Evolutionary conservation across 2,113 vertebrate species (phyloP), one percentile per base, ranked within the genome.

Genomic region (Equus quagga): DNA sequence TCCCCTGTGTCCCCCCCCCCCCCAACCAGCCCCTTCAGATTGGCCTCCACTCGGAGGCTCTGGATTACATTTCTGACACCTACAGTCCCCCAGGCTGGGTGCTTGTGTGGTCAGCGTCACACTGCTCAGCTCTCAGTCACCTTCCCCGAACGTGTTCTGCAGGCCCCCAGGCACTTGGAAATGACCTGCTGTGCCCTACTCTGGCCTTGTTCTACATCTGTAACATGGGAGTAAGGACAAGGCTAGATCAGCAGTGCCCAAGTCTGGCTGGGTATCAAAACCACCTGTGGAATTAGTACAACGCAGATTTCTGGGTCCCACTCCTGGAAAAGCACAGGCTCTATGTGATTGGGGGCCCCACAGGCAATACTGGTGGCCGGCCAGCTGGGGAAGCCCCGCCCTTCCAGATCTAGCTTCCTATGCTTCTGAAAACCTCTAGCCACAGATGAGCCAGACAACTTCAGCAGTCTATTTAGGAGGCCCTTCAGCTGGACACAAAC

Each of bases 261-360:
- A 2, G 62, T 82, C 19, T 21, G 14, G 46, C 31, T 81, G 18
- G 23, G 17, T n/a, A 70, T 62, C 81, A 51, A 17, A 54, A 23
- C 81, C 70, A 64, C 64, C 51, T 64, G 2, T 19, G 60, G 64
- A 64, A 18, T 8, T 33, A 41, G 2, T 31, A 23, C 80, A 24
- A 33, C 13, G n/a, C 70, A 93, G 72, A 76, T 72, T 86, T 93
- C 58, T 31, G 23, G 73, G 51, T 15, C 60, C 23, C 56, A 44
- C 21, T 28, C 17, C 14, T 19, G 26, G n/a, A 86, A 54, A 89
- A 86, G 19, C 28, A n/a, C 41, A 36, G 23, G 21, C n/a, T 75
- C 49, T 36, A 19, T 33, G 21, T 5, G 26, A n/a, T 23, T 15
- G 28, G 8, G 5, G 0, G 11, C 1, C n/a, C 6, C 33, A 31